phyloP scores from a whole-genome alignment of 2,888 invertebrate species.

The Orchesellides sinensis region DNA sequence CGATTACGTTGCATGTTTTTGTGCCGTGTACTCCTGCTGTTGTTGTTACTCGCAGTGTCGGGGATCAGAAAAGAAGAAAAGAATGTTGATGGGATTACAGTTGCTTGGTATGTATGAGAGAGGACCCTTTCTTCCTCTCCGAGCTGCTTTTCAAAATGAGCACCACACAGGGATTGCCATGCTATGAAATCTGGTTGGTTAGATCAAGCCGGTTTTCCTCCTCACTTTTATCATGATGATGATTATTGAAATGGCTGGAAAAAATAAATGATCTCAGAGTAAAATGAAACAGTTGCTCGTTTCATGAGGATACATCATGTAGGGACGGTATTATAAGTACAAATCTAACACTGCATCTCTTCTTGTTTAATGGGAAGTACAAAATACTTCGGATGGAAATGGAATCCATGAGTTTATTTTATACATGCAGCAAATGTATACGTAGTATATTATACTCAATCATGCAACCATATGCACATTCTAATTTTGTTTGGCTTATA shows the following conservation, averaged over 20 bases:
- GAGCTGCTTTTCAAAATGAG: constrained; percentile 14
- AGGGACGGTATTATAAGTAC: not conserved
- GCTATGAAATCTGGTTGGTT: constrained; percentile 11
- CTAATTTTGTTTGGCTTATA: not conserved
- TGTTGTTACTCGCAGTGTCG: constrained; percentile 16
- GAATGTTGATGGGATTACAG: constrained; percentile 36
- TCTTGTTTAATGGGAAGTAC: not conserved
- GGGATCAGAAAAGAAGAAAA: constrained; percentile 15
- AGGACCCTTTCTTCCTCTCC: constrained; percentile 6
- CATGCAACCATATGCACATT: not conserved
- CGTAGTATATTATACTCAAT: not conserved
- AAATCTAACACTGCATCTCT: constrained; percentile 3
- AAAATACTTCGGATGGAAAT: too few relatives aligned
- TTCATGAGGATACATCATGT: too few relatives aligned
- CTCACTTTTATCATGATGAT: constrained; percentile 13
- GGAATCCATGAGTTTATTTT: constrained; percentile 1
- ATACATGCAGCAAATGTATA: not conserved
- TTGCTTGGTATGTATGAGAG: not conserved
- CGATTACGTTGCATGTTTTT: constrained; percentile 17
- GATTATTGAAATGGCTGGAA: constrained; percentile 17
- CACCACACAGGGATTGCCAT: not conserved
- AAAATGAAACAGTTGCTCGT: constrained; percentile 2
- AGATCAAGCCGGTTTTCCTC: constrained; percentile 33
- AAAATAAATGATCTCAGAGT: not conserved
- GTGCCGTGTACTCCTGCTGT: constrained; percentile 22